Evolutionary conservation across 92 coral and sea anemone genomes (phyloP).

Genomic region (Phenganax subtilis): DNA sequence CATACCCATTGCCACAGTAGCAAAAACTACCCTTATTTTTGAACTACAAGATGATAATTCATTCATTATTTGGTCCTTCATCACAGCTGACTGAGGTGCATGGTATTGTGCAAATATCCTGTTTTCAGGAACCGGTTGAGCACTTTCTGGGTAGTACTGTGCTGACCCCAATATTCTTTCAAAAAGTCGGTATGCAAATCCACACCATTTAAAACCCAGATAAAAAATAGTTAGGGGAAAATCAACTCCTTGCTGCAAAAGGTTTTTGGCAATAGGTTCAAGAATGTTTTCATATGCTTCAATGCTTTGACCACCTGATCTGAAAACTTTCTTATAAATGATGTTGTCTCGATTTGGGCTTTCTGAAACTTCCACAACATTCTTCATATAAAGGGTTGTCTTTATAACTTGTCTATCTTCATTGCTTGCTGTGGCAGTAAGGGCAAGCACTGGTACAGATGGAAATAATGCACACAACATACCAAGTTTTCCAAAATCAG

Average conservation of each 20-base stretch:
- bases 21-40: neutral
- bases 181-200: slow-evolving; percentile 27
- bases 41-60: neutral
- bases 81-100: slow-evolving; percentile 1
- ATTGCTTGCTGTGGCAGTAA: slow-evolving; percentile 18
- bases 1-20: slow-evolving; percentile 33
- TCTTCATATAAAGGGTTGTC: neutral
- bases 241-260: neutral
- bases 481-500: slow-evolving; percentile 14
- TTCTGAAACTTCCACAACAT: neutral
- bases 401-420: neutral
- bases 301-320: neutral
- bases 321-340: neutral
- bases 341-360: neutral
- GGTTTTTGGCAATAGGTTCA: slow-evolving; percentile 11
- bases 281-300: slow-evolving; percentile 16
- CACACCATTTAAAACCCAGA: slow-evolving; percentile 23
- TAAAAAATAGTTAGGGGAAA: slow-evolving; percentile 21
- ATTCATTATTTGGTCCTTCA: slow-evolving; percentile 15
- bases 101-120: slow-evolving; percentile 25
- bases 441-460: slow-evolving; percentile 7
- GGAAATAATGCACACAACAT: slow-evolving; percentile 28
- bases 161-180: neutral
- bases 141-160: slow-evolving; percentile 17
- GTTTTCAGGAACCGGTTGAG: neutral